phyloP scores from a whole-genome alignment of 92 coral and sea anemone species.

The Zoanthus sociatus region DNA sequence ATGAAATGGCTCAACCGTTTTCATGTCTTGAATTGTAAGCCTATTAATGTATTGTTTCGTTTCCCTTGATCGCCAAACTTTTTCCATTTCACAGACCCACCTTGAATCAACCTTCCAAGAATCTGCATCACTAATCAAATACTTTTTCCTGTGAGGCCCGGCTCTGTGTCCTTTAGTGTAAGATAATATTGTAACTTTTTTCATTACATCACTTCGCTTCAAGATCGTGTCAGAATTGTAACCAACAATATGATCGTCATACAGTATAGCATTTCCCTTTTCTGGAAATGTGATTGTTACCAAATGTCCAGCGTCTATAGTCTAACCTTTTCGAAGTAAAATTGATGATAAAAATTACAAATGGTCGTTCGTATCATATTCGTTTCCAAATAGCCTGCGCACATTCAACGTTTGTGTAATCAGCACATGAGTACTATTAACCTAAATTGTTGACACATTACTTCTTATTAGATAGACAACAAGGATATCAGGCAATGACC shows the following conservation, averaged over 20 bases:
- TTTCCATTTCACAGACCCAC: slow-evolving; percentile 18
- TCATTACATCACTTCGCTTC: slow-evolving; percentile 13
- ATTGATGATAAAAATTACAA: background rate
- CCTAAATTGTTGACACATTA: background rate
- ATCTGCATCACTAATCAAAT: slow-evolving; percentile 5
- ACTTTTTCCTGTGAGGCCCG: slow-evolving; percentile 14
- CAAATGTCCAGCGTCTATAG: background rate
- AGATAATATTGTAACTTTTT: slow-evolving; percentile 2
- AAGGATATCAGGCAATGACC: slow-evolving; percentile 4
- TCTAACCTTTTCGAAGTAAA: background rate
- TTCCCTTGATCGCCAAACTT: slow-evolving; percentile 21
- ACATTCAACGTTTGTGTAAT: background rate
- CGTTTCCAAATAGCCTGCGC: slow-evolving; percentile 3
- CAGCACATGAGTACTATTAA: background rate
- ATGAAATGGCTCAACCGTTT: slow-evolving; percentile 6
- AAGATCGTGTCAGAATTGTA: slow-evolving; percentile 1
- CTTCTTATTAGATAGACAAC: background rate
- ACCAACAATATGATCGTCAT: slow-evolving; percentile 9
- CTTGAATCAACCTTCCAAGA: slow-evolving; percentile 22
- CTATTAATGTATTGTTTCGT: slow-evolving; percentile 4
- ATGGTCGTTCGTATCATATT: background rate
- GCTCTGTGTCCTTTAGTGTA: slow-evolving; percentile 14
- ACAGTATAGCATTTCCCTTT: background rate
- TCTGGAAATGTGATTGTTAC: background rate
- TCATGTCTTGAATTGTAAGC: slow-evolving; percentile 6